Conservation (phyloP, 2,797 vertebrate genomes). For the Carcharodon carcharias region DNA sequence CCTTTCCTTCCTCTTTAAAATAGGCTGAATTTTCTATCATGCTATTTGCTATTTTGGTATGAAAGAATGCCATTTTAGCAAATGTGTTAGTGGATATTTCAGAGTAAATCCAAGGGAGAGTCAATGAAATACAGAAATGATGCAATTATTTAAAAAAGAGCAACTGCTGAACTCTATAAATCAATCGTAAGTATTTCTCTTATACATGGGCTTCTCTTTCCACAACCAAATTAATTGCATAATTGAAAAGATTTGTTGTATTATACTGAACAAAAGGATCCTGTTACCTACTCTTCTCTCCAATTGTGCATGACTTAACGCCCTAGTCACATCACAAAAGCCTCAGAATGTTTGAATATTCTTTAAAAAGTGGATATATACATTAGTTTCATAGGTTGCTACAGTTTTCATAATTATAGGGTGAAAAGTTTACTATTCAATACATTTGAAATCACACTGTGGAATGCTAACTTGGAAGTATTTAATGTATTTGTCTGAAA, state of each 20-base stretch:
- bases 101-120: neutral
- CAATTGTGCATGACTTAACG: neutral
- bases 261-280: neutral
- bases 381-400: neutral
- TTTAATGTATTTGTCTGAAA: neutral
- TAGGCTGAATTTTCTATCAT: neutral
- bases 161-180: neutral
- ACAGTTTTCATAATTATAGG: neutral
- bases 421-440: neutral
- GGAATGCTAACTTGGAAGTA: neutral
- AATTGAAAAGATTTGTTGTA: neutral
- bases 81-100: neutral
- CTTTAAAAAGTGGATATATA: neutral
- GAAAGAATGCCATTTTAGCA: neutral
- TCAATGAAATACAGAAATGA: neutral
- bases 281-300: neutral
- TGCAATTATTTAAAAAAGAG: neutral
- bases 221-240: neutral
- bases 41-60: neutral
- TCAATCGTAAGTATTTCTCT: neutral
- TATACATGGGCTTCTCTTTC: neutral
- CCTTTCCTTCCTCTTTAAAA: neutral
- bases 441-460: neutral
- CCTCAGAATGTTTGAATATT: neutral
- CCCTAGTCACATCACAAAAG: neutral